A percentile compares a stretch with the other conserved stretches of the same genome.
phyloP scores from a whole-genome alignment of 2,113 vertebrate genomes.

The Silurus asotus region DNA sequence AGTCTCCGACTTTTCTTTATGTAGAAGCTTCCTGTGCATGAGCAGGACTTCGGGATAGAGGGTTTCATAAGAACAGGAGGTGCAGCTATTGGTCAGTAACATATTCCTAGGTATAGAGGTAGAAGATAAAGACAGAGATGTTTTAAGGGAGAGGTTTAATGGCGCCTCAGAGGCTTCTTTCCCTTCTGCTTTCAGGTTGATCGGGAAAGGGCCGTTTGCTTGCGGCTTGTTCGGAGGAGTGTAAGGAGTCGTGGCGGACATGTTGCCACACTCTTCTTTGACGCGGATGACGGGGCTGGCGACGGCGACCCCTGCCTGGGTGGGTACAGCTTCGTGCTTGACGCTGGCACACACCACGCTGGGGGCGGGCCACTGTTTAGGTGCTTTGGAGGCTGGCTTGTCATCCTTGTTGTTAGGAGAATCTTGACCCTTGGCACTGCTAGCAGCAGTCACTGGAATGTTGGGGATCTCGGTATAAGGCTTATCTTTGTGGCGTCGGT shows the following conservation, averaged over 20 bases:
- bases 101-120: constrained; percentile 65
- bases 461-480: constrained; percentile 65
- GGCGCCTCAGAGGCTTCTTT: constrained; percentile 71
- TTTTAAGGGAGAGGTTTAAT: constrained; percentile 80
- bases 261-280: constrained; percentile 51
- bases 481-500: constrained; percentile 90
- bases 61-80: constrained; percentile 84
- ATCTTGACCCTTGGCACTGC: constrained; percentile 30
- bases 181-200: constrained; percentile 61
- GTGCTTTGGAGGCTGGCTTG: constrained; percentile 64
- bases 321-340: constrained; percentile 46
- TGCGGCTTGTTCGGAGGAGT: constrained; percentile 42
- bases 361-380: constrained; percentile 71
- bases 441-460: constrained; percentile 56
- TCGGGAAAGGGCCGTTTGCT: constrained; percentile 47
- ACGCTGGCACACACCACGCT: constrained; percentile 16
- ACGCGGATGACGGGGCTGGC: constrained; percentile 39
- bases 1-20: constrained; percentile 79
- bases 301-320: constrained; percentile 20
- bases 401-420: constrained; percentile 45
- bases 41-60: constrained; percentile 89
- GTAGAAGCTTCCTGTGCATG: constrained; percentile 86
- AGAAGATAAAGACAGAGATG: constrained; percentile 65
- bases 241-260: constrained; percentile 33
- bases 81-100: constrained; percentile 74